Evolutionary conservation across 2,888 invertebrate species (phyloP), one percentile per base, ranked within the genome.

Genomic region (Athrips mouffetella): DNA sequence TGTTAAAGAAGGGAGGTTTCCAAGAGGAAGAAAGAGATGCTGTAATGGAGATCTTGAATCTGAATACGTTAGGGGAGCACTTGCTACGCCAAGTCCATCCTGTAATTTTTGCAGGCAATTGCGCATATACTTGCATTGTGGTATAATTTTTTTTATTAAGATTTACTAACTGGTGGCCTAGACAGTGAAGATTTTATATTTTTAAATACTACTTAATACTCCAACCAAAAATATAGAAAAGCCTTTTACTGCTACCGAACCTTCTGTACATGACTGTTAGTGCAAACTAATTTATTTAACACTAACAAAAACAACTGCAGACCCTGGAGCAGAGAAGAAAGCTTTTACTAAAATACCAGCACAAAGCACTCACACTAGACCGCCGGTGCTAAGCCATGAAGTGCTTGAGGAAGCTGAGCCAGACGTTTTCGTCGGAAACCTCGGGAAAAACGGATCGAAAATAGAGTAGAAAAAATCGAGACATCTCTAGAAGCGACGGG

Each of bases 381-480:
- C 66, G n/a, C n/a, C 67, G 69, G 70, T 72, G 68, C 65, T 65
- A 63, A 64, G 70, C 69, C 67, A 67, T 72, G 72, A 79, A 78
- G 81, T 78, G 67, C 69, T 65, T 58, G 65, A 70, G 81, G 79
- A 75, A 75, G 73, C 74, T 63, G 76, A 72, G 76, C 82, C 80
- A 85, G 87, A 87, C 87, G 77, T 75, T 85, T 77, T 79, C 73
- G 75, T 56, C 65, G 68, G 74, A 51, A 76, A 77, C 73, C 74
- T 76, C 67, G 65, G 70, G 77, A 73, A 70, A 80, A 80, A 74
- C 76, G 84, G 79, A 86, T 87, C 78, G 80, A 84, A 83, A 87
- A 86, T 82, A 84, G 72, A 82, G 67, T 67, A 77, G 75, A 82
- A 87, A 85, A 78, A 82, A 84, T 85, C 85, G 83, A 85, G 87